Evolutionary conservation across 2,797 vertebrate species (phyloP).

Genomic region (Garrulus glandarius): DNA sequence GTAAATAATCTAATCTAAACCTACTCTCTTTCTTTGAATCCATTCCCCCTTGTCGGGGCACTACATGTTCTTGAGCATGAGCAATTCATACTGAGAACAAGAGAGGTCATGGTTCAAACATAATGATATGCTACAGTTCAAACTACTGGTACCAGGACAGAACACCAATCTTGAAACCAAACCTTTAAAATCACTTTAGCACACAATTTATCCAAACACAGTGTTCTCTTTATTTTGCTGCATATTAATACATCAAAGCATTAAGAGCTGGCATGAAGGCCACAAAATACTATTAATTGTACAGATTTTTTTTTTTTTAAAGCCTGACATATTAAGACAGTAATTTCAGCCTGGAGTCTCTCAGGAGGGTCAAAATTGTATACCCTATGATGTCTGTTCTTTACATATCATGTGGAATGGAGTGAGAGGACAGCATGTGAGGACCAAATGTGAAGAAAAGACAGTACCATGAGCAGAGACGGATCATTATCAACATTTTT

Average conservation of each 20-base stretch:
- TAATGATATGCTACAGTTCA: rapidly evolving
- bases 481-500: not conserved
- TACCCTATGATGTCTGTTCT: not conserved
- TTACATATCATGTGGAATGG: not conserved
- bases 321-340: not conserved
- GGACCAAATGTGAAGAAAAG: not conserved
- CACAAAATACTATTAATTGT: not conserved
- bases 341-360: not conserved
- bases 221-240: not conserved
- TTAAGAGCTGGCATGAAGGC: not conserved
- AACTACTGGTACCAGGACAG: not conserved
- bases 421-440: not conserved
- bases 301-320: not conserved
- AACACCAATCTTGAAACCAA: not conserved
- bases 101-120: rapidly evolving
- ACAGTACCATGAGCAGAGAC: not conserved
- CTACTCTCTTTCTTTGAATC: not conserved
- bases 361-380: not conserved
- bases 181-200: not conserved
- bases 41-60: no score
- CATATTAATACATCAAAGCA: not conserved
- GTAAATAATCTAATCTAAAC: not conserved
- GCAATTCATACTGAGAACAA: not conserved
- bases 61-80: not conserved
- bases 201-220: not conserved